Evolutionary conservation across 2,888 invertebrate species (phyloP).

Genomic region (Rhabditophanes sp.): DNA sequence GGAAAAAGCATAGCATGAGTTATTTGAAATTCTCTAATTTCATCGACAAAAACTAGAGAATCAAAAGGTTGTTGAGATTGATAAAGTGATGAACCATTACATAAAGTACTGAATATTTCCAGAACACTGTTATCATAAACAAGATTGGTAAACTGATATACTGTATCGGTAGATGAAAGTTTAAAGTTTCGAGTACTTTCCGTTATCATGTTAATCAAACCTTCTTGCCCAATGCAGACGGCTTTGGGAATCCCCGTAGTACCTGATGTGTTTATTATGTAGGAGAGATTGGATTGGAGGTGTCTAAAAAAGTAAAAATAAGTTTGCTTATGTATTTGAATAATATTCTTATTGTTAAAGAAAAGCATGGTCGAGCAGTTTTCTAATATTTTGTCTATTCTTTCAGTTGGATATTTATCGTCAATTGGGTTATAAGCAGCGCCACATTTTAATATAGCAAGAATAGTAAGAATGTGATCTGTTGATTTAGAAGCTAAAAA

Average conservation of each 20-base stretch:
- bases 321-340: not conserved
- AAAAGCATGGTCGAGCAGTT: slow-evolving; percentile 55
- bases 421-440: slow-evolving; percentile 71
- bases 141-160: slow-evolving; percentile 17
- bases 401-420: slow-evolving; percentile 56
- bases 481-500: slow-evolving; percentile 11
- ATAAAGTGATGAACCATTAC: slow-evolving; percentile 13
- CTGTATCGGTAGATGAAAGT: slow-evolving; percentile 4
- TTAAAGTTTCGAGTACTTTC: slow-evolving; percentile 11
- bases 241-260: slow-evolving; percentile 37
- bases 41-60: slow-evolving; percentile 11
- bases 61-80: slow-evolving; percentile 11
- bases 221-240: slow-evolving; percentile 16
- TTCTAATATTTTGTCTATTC: slow-evolving; percentile 60
- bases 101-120: slow-evolving; percentile 22
- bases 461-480: slow-evolving; percentile 9
- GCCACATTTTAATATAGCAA: slow-evolving; percentile 65
- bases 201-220: slow-evolving; percentile 18
- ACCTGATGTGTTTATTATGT: slow-evolving; percentile 39
- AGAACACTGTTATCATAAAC: slow-evolving; percentile 35
- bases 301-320: not conserved
- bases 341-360: slow-evolving; percentile 3
- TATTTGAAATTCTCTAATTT: slow-evolving; percentile 10
- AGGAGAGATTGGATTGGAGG: slow-evolving; percentile 15
- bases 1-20: slow-evolving; percentile 25